Base-by-base conservation (phyloP, 2,113 vertebrate genomes). In the Piprites chloris region DNA sequence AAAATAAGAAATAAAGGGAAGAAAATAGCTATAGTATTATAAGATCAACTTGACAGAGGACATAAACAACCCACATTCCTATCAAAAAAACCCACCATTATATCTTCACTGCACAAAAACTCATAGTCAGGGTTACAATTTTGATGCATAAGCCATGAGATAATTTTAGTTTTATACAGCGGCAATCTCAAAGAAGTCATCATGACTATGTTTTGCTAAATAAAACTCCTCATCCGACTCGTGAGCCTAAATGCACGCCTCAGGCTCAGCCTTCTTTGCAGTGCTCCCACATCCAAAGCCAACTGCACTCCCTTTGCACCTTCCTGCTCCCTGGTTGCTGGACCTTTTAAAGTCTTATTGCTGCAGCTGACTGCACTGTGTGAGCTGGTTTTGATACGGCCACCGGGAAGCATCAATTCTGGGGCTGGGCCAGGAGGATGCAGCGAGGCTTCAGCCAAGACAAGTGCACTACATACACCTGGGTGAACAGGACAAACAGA, bases 321-420 rank as follows among this genome's bases (percentile, higher is more conserved):
- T 44, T 55, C 32, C 46, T 6, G 17, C 24, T 30, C 22, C 46
- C 50, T 1, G 4, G 20, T 33, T 63, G 46, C 66, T 35, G 37
- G 1, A 6, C 11, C 46, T 83, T 56, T 9, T 9, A 3, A 3
- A 1, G 7, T 17, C 58, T 32, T 18, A 12, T 0, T 23, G 65
- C 42, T 59, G 32, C 26, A 7, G 30, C 32, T 11, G 35, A 23
- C 35, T 18, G 37, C 27, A 3, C 15, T 4, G 6, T 1, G 12
- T 0, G 17, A 52, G 27, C 9, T 28, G 24, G 0, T 18, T 13
- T 46, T 33, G 37, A 39, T 13, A 22, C 17, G 44, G 68, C 16
- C 26, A 9, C 6, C 5, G 16, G 4, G 11, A 72, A 53, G 9
- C 18, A n/a, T 9, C 11, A 12, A 44, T 21, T 26, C 18, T 14